Percentiles rank a stretch among this genome's conserved stretches.
phyloP scores from a whole-genome alignment of 2,888 invertebrate species.

The Tetranychus truncatus region DNA sequence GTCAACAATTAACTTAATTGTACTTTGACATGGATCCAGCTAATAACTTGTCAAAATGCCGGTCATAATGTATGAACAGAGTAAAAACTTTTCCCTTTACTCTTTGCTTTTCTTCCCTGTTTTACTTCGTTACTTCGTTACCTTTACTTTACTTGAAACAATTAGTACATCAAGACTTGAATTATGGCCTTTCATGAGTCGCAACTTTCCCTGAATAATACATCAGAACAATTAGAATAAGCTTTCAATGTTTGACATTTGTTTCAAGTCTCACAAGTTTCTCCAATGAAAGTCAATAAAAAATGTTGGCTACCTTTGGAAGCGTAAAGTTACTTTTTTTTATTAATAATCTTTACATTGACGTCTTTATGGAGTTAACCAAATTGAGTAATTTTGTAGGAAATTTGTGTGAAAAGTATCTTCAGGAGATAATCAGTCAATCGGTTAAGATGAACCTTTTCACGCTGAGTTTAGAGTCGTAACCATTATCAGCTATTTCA shows the following conservation, averaged over 20 bases:
- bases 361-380: not conserved
- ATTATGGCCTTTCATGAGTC: not conserved
- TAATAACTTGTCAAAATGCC: not conserved
- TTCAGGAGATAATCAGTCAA: not conserved
- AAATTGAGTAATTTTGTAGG: not conserved
- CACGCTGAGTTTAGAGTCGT: not conserved
- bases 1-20: conserved; percentile 1
- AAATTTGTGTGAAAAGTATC: not conserved
- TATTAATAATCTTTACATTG: not conserved
- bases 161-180: not conserved
- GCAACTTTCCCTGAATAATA: not conserved
- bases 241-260: no score
- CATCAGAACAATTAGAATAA: not conserved
- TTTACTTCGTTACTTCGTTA: no score
- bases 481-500: not conserved
- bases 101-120: no score
- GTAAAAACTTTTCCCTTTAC: not conserved
- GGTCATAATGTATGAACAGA: not conserved
- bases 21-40: not conserved
- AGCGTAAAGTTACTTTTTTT: no score
- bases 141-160: not conserved
- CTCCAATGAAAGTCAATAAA: no score
- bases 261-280: no score
- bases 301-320: no score
- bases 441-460: not conserved